A percentile compares a stretch with the other conserved stretches of the same genome.
Conservation (phyloP, 2,888 invertebrate species). For the Smittia aterrima region DNA sequence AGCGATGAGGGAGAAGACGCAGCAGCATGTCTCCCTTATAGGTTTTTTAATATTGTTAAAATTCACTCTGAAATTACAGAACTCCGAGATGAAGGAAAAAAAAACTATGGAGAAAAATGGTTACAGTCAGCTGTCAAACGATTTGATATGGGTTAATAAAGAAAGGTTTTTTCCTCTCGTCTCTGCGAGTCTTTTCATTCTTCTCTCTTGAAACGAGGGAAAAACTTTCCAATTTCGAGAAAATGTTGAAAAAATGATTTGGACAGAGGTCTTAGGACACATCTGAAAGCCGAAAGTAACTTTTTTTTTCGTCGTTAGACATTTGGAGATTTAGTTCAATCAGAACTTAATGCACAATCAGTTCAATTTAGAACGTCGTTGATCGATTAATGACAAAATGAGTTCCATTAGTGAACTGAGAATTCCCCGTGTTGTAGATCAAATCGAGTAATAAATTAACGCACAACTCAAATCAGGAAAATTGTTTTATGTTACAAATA, state of each 20-base stretch:
- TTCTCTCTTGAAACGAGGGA: background rate
- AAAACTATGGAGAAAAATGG: constrained; percentile 37
- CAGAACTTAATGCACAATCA: no score
- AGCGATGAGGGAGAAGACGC: background rate
- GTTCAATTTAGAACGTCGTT: constrained; percentile 10
- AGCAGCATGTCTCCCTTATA: constrained; percentile 31
- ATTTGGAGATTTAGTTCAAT: no score
- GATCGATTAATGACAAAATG: constrained; percentile 25
- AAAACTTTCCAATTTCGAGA: constrained; percentile 34
- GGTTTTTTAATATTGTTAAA: constrained; percentile 11
- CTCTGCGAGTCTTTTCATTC: background rate
- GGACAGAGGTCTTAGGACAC: constrained; percentile 1
- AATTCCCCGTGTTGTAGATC: background rate
- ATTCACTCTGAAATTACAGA: constrained; percentile 27
- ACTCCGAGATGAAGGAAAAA: background rate
- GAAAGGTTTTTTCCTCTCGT: constrained; percentile 33
- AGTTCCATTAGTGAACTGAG: background rate
- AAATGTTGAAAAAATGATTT: constrained; percentile 28
- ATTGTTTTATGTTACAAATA: no score
- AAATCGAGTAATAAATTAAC: constrained; percentile 30
- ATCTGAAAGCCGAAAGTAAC: background rate
- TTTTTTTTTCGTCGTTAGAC: background rate
- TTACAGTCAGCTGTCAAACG: constrained; percentile 55
- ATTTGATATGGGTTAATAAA: constrained; percentile 54
- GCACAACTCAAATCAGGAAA: constrained; percentile 13